Conservation (phyloP, 2,888 invertebrate species). For the Nomada fabriciana region DNA sequence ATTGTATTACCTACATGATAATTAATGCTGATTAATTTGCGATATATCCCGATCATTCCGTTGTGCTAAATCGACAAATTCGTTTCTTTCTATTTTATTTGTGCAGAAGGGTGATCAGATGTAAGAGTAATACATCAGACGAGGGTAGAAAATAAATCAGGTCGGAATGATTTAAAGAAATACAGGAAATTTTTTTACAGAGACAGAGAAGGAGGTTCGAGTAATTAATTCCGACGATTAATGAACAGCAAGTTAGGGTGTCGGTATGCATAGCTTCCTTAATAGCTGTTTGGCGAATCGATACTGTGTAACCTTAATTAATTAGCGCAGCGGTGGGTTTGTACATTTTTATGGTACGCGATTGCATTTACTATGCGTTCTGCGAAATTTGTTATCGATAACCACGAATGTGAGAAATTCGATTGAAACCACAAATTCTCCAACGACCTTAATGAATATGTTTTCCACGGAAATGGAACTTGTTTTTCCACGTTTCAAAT, state of each 20-base stretch:
- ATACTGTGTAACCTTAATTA: slow-evolving; percentile 27
- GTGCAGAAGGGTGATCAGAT: not conserved
- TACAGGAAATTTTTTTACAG: not conserved
- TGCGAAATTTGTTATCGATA: not conserved
- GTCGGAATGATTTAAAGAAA: not conserved
- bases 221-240: slow-evolving; percentile 42
- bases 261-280: not conserved
- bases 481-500: not conserved
- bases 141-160: not conserved
- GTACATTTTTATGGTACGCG: not conserved
- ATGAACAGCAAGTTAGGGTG: slow-evolving; percentile 23
- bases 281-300: not conserved
- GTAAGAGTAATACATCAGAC: not conserved
- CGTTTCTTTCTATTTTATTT: not conserved
- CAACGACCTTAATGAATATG: not conserved
- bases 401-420: not conserved
- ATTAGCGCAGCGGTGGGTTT: not conserved
- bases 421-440: not conserved
- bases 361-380: not conserved
- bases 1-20: not conserved
- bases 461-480: no score
- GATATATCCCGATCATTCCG: not conserved
- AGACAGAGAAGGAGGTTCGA: not conserved
- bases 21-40: not conserved
- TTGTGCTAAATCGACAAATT: no score